Conservation (phyloP, 2,888 invertebrate species). For the Gibbula magus region DNA sequence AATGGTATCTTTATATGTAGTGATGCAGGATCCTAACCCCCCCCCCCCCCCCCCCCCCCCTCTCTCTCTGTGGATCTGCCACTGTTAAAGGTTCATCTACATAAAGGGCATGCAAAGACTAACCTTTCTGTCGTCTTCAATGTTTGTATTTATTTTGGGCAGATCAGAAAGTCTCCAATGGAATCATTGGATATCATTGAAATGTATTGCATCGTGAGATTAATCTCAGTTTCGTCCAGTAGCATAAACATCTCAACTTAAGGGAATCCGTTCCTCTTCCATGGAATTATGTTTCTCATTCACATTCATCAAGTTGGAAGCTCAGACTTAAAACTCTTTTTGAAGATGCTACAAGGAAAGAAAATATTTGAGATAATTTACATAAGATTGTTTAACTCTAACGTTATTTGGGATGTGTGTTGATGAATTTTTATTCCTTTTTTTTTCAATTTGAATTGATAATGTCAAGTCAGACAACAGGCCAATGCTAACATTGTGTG, state of each 20-base stretch:
- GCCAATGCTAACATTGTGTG: too few species aligned
- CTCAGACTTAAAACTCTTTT: not conserved
- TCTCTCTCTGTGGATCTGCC: too few species aligned
- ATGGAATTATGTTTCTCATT: not conserved
- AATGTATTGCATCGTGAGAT: slow-evolving; percentile 5
- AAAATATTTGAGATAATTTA: not conserved
- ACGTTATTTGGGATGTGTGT: not conserved
- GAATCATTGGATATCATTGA: not conserved
- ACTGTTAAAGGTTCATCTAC: too few species aligned
- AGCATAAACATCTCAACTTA: not conserved
- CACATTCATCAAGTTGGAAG: not conserved
- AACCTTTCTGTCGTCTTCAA: too few species aligned
- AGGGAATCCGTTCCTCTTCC: not conserved
- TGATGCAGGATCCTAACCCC: too few species aligned
- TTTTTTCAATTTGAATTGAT: not conserved
- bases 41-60: too few species aligned
- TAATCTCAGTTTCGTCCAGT: not conserved
- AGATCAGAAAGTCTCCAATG: not conserved
- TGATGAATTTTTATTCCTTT: not conserved
- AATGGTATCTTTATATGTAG: too few species aligned
- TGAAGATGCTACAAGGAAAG: not conserved
- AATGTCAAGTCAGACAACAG: too few species aligned
- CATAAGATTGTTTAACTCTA: slow-evolving; percentile 1
- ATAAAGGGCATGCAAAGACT: too few species aligned
- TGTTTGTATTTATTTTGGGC: not conserved